phyloP scores from a whole-genome alignment of 2,888 invertebrate genomes.

The Cataglyphis albicans region DNA sequence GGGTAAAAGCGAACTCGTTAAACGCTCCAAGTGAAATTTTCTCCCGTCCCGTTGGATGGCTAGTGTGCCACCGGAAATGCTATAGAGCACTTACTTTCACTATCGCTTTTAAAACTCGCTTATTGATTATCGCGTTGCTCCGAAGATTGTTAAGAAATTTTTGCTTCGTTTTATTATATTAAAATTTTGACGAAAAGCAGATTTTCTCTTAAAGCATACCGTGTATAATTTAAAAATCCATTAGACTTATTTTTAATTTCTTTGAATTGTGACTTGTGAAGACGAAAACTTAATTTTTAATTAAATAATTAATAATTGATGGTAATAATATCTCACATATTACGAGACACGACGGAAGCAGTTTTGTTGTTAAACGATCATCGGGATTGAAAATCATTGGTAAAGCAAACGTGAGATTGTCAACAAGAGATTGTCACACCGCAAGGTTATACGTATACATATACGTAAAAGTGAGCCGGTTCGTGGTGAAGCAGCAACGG shows the following conservation, averaged over 20 bases:
- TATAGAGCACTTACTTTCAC: conserved; percentile 42
- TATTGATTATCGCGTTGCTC: conserved; percentile 7
- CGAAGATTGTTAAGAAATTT: conserved; percentile 5
- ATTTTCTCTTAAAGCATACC: not conserved
- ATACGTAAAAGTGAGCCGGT: conserved; percentile 47
- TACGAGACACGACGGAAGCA: not conserved
- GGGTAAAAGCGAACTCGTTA: conserved; percentile 83
- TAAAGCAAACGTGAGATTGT: conserved; percentile 18
- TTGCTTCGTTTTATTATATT: not conserved
- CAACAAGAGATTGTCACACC: conserved; percentile 34
- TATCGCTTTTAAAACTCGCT: conserved; percentile 24
- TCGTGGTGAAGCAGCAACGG: conserved; percentile 61
- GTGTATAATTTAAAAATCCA: not conserved
- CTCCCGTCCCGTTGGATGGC: conserved; percentile 50
- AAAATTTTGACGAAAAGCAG: not conserved
- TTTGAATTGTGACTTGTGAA: not conserved
- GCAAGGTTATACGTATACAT: conserved; percentile 13
- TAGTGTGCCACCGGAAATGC: conserved; percentile 49
- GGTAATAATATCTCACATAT: not conserved
- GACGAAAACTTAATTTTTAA: not conserved
- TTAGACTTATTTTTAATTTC: not conserved
- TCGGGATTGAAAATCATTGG: conserved; percentile 21
- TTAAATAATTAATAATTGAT: not conserved
- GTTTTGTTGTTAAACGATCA: conserved; percentile 4
- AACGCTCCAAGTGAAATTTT: conserved; percentile 79